These are phyloP conservation scores for Tolmerus cingulatus DNA, from an alignment of 2,888 invertebrate species.

Conservation along the genomic window DNA sequence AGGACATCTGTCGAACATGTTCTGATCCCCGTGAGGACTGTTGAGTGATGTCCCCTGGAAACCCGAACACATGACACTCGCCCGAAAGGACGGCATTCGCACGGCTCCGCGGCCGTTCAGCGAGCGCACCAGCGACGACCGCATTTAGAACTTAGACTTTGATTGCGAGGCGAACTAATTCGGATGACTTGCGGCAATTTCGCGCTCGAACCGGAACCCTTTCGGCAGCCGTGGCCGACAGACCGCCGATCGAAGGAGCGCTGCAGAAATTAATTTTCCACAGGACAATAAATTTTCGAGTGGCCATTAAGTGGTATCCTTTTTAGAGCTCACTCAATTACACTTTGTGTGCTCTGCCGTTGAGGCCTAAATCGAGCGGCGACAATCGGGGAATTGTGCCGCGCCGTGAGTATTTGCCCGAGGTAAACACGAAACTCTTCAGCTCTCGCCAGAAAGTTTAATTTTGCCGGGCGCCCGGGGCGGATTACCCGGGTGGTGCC, in stretches of 20 bases:
- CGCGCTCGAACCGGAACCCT: not conserved
- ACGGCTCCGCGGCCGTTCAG: not conserved
- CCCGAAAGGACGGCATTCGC: constrained; percentile 6
- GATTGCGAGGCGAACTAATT: not conserved
- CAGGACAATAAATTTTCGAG: constrained; percentile 43
- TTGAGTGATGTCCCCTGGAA: constrained; percentile 36
- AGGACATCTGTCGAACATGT: constrained; percentile 43
- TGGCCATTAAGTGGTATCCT: constrained; percentile 38
- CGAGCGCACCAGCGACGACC: not conserved
- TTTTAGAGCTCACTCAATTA: constrained; percentile 41
- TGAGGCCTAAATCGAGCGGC: constrained; percentile 16
- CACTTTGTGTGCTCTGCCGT: constrained; percentile 31
- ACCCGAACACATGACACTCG: constrained; percentile 29
- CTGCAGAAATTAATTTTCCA: constrained; percentile 43
- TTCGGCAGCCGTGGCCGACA: not conserved
- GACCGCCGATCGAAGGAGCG: not conserved
- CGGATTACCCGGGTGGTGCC: not conserved
- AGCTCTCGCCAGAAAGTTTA: constrained; percentile 32
- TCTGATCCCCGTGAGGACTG: constrained; percentile 26
- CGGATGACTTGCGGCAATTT: not conserved
- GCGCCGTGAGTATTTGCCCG: constrained; percentile 1
- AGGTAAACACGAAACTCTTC: constrained; percentile 39
- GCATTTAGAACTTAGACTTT: not conserved
- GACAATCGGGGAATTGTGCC: constrained; percentile 30
- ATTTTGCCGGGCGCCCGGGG: not conserved